Evolutionary conservation across 2,888 invertebrate genomes (phyloP).

Genomic region (Theodoxus fluviatilis): DNA sequence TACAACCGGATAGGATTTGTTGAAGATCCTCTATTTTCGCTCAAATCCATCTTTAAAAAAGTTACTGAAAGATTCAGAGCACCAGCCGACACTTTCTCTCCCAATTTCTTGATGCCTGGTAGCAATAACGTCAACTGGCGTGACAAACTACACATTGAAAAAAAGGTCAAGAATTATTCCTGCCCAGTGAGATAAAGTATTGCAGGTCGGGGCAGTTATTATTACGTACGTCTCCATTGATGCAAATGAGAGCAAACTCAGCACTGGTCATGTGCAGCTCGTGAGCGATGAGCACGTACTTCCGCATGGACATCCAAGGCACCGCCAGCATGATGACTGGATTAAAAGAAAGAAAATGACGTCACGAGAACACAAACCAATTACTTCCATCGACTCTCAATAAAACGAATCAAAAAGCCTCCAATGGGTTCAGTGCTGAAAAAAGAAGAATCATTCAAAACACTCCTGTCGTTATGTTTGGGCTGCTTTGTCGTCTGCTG

Average conservation of each 20-base stretch:
- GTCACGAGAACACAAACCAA: neutral
- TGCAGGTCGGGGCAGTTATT: neutral
- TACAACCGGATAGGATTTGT: no score
- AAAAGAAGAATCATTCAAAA: neutral
- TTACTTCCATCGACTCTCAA: neutral
- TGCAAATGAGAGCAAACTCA: conserved; percentile 57
- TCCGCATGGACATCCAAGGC: conserved; percentile 50
- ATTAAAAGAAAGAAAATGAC: conserved; percentile 22
- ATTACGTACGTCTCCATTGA: conserved; percentile 53
- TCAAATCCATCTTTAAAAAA: no score
- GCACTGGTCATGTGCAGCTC: conserved; percentile 54
- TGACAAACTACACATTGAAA: neutral
- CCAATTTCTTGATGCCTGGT: no score
- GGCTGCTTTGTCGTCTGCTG: neutral
- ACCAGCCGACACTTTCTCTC: no score
- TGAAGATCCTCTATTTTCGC: no score
- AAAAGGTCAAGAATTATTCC: neutral
- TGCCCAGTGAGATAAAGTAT: no score
- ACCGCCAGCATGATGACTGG: conserved; percentile 54
- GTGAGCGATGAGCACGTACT: conserved; percentile 56
- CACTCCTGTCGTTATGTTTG: neutral
- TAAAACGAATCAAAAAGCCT: neutral
- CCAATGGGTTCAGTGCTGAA: no score
- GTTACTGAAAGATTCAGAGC: no score
- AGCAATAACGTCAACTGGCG: no score